These are phyloP conservation scores for Morinoia aosen DNA, from an alignment of 2,888 invertebrate genomes.

Conservation along the genomic window DNA sequence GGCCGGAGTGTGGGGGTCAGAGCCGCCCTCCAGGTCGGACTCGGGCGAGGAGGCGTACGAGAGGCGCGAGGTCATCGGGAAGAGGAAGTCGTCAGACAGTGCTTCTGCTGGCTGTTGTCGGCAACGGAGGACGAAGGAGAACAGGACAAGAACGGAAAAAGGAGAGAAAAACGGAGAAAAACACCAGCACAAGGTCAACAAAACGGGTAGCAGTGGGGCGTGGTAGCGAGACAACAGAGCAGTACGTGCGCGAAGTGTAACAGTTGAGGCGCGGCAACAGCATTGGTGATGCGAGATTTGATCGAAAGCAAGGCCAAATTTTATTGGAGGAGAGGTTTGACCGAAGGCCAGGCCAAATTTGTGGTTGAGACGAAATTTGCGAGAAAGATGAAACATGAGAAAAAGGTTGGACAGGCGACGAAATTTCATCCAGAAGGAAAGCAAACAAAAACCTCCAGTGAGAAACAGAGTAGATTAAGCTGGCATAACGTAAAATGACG, in stretches of 20 bases:
- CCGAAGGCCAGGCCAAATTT: background rate
- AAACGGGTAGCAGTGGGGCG: too few relatives aligned
- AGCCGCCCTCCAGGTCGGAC: slow-evolving; percentile 84
- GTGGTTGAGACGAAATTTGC: background rate
- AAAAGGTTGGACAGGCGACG: background rate
- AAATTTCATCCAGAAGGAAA: background rate
- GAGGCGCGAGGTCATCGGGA: slow-evolving; percentile 96
- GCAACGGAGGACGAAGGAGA: background rate
- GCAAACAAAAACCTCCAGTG: background rate
- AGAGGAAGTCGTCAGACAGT: slow-evolving; percentile 97
- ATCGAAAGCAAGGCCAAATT: background rate
- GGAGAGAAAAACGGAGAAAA: background rate
- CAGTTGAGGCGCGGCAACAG: too few relatives aligned
- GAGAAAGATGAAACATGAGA: background rate
- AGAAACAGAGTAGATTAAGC: background rate
- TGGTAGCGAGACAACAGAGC: background rate
- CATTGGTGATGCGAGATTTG: too few relatives aligned
- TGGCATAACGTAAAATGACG: background rate
- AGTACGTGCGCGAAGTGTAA: background rate
- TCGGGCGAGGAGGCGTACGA: slow-evolving; percentile 97
- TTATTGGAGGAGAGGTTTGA: background rate
- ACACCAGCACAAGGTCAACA: slow-evolving; percentile 17
- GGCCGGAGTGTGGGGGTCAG: slow-evolving; percentile 79
- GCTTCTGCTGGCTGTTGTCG: slow-evolving; percentile 89
- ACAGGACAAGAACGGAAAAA: background rate